Percentiles rank a stretch among this genome's conserved stretches.
Evolutionary conservation across 2,888 invertebrate genomes (phyloP).

Genomic region (Aspidapion aeneum): DNA sequence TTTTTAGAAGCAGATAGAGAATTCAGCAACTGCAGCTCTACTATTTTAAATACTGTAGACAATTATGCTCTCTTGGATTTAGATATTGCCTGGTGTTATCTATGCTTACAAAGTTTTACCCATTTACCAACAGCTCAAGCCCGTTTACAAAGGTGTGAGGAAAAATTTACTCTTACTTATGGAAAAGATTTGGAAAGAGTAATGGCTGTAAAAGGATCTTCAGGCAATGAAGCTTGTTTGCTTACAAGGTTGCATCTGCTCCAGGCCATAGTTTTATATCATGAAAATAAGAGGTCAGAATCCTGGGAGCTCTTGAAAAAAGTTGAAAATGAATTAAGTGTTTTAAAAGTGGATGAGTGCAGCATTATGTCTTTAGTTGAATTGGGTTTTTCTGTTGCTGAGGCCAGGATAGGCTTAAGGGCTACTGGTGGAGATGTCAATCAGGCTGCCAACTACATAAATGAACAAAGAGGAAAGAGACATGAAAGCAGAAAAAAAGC

Average conservation of each 20-base stretch:
- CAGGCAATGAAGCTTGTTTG: conserved; percentile 68
- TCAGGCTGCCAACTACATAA: conserved; percentile 63
- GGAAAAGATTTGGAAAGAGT: conserved; percentile 62
- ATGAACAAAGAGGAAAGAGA: conserved; percentile 53
- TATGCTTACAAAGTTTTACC: conserved; percentile 67
- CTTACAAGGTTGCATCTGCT: conserved; percentile 75
- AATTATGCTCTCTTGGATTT: conserved; percentile 81
- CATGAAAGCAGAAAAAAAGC: conserved; percentile 51
- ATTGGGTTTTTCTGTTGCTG: conserved; percentile 63
- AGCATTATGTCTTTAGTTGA: conserved; percentile 53
- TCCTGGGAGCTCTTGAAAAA: conserved; percentile 58
- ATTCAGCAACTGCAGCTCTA: conserved; percentile 64
- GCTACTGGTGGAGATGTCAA: conserved; percentile 57
- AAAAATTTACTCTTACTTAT: conserved; percentile 61
- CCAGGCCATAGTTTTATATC: conserved; percentile 76
- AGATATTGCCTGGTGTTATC: conserved; percentile 88
- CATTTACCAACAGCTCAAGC: conserved; percentile 71
- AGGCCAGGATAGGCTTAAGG: conserved; percentile 68
- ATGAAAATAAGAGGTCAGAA: conserved; percentile 65
- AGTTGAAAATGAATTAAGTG: conserved; percentile 62
- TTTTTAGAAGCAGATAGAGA: conserved; percentile 75
- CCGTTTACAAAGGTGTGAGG: conserved; percentile 64
- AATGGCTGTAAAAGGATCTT: conserved; percentile 56
- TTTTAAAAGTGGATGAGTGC: conserved; percentile 59
- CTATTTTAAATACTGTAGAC: conserved; percentile 67